Evolutionary conservation across 2,113 vertebrate species (phyloP).

Genomic region (Crotophaga sulcirostris): DNA sequence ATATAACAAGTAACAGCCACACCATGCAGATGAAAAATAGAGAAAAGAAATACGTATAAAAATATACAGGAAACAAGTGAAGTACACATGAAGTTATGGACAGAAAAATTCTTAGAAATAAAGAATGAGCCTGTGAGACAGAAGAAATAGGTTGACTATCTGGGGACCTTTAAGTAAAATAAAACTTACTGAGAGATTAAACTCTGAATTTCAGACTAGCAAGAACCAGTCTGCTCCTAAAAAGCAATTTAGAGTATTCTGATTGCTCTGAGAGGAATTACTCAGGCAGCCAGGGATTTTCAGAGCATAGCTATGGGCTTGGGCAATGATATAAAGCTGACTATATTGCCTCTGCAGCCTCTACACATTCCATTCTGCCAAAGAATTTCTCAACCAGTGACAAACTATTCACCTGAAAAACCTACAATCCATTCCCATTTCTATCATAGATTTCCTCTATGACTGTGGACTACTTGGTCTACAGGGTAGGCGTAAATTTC

Average conservation of each 20-base stretch:
- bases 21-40: background rate
- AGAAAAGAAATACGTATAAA: background rate
- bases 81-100: background rate
- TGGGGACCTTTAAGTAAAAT: background rate
- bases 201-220: background rate
- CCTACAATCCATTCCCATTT: background rate
- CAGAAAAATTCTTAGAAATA: background rate
- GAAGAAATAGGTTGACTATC: background rate
- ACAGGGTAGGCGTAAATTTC: background rate
- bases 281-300: background rate
- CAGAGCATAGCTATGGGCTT: background rate
- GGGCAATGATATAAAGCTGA: constrained; percentile 10
- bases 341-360: background rate
- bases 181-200: background rate
- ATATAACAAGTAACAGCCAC: background rate
- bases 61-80: background rate
- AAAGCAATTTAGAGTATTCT: constrained; percentile 36
- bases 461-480: background rate
- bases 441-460: background rate
- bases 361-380: background rate
- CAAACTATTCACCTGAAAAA: constrained; percentile 8
- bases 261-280: constrained; percentile 30
- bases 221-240: background rate
- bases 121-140: background rate
- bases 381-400: background rate